Conservation (phyloP, 2,113 vertebrate species). For the Baryphthengus martii region DNA sequence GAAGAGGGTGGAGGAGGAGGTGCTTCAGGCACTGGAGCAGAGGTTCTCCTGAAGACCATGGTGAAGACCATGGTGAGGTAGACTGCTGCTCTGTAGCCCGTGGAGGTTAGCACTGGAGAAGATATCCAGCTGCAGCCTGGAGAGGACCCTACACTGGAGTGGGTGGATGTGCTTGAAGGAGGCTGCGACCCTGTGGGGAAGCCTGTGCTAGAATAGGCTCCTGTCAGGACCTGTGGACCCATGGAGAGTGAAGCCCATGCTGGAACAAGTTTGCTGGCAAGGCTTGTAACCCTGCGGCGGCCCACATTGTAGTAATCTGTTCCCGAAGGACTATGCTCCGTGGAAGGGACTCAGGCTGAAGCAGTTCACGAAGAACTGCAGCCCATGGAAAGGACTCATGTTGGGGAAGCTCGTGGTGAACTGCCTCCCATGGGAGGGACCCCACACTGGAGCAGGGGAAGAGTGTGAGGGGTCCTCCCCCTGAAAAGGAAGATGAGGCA, state of each 20-base stretch:
- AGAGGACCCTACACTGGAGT: accelerated
- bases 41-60: not conserved
- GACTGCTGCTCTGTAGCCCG: not conserved
- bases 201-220: accelerated
- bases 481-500: not conserved
- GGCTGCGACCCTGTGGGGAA: not conserved
- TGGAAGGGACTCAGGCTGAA: not conserved
- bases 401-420: not conserved
- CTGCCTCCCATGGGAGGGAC: not conserved
- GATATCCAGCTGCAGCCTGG: not conserved
- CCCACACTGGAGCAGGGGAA: not conserved
- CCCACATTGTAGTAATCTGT: not conserved
- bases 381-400: too few relatives aligned
- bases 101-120: not conserved
- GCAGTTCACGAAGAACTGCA: not conserved
- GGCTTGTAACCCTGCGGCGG: not conserved
- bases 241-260: not conserved
- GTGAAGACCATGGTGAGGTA: not conserved
- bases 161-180: not conserved
- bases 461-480: not conserved
- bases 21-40: not conserved
- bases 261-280: not conserved
- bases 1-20: not conserved
- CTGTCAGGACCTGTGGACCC: not conserved
- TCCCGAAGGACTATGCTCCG: not conserved